Evolutionary conservation across 2,888 invertebrate genomes (phyloP).

Genomic region (Athalia rosae): DNA sequence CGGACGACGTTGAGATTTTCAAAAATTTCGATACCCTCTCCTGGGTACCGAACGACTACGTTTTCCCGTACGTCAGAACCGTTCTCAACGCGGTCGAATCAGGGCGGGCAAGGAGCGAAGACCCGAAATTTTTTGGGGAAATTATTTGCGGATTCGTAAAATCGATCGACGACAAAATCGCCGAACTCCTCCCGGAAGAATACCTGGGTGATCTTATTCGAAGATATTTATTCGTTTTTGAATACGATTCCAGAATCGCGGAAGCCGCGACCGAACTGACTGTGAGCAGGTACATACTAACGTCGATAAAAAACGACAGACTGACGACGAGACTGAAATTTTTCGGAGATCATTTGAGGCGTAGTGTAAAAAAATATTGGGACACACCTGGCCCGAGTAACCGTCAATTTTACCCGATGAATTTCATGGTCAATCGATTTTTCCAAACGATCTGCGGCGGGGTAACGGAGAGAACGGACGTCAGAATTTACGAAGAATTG

Average conservation of each 20-base stretch:
- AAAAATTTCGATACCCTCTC: neutral
- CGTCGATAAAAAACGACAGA: constrained; percentile 45
- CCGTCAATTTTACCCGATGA: constrained; percentile 49
- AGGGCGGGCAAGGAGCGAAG: constrained; percentile 33
- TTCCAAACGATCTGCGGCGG: neutral
- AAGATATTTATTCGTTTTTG: constrained; percentile 55
- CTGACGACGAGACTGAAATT: constrained; percentile 42
- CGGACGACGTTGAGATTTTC: too few relatives aligned
- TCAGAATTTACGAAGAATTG: constrained; percentile 45
- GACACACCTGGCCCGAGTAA: constrained; percentile 45
- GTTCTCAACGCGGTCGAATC: constrained; percentile 51
- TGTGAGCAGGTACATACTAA: constrained; percentile 48
- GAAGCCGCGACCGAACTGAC: constrained; percentile 25
- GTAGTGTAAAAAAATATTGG: constrained; percentile 51
- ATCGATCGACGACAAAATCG: constrained; percentile 13
- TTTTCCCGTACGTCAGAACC: constrained; percentile 50
- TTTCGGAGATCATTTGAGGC: constrained; percentile 46
- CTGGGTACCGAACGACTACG: neutral
- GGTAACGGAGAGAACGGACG: neutral
- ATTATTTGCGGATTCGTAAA: neutral
- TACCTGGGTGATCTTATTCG: constrained; percentile 53
- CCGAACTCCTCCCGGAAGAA: constrained; percentile 55
- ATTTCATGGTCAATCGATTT: constrained; percentile 45
- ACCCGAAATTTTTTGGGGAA: neutral
- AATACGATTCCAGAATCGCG: constrained; percentile 26